Base-by-base conservation (phyloP, 2,888 invertebrate species). In the Ryuthela nishihirai region DNA sequence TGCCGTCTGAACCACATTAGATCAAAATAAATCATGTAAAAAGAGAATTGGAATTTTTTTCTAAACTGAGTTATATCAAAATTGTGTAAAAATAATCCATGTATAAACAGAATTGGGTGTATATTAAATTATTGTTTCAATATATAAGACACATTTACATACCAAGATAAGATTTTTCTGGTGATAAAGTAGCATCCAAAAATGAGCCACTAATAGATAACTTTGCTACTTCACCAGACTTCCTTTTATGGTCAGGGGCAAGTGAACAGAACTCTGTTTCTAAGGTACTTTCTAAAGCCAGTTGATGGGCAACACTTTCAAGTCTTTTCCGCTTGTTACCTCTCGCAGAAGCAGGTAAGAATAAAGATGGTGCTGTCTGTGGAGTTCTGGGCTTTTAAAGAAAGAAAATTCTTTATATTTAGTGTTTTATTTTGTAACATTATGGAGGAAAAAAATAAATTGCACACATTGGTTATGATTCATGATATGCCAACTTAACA, bases 181-280 rank as follows among this genome's bases (percentile, higher is more conserved):
- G 88, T 75, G 88, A 87, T 47, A 85, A 82, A 47, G 92, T 91
- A 70, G 87, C 87, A 73, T 94, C 94, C 64, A 94, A 80, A 74
- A 92, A 86, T 68, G 91, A 92, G 26, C 87, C 88, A 65, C 89
- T 89, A 49, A 89, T 83, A 66, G 88, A 88, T 54, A 91, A 80
- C 59, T 87, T 80, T 29, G 87, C 88, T 41, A 88, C 85, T 76
- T 91, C 91, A 6, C 89, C 89, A 1, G 91, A 90, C 64, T 91
- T 82, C 23, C 92, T 81, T 75, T 92, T 92, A 72, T 83, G 80
- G 40, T 82, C 82, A 15, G 83, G 78, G 47, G 63, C 64, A 54
- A 67, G 46, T 65, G 65, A 52, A 32, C 39, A 55, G n/a, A 25
- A 36, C 5, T 61, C 55, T 32, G 15, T 34, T 24, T 55, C 61